Evolutionary conservation across 2,888 invertebrate species (phyloP).

Genomic region (Spodoptera exigua): DNA sequence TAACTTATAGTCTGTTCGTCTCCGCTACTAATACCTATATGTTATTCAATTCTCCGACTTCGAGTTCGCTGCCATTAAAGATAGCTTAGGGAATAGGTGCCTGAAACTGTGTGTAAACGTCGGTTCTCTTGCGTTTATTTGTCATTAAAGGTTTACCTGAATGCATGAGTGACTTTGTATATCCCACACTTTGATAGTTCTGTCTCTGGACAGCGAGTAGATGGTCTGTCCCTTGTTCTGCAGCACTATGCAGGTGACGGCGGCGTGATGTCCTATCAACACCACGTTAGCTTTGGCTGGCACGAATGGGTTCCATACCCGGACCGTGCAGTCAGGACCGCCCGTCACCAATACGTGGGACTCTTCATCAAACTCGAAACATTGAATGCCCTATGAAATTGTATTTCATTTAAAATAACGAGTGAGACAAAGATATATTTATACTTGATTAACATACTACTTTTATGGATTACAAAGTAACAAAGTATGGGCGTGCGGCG

Average conservation of each 20-base stretch:
- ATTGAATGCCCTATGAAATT: conserved; percentile 88
- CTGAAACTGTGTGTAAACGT: too few species aligned
- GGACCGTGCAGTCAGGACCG: conserved; percentile 92
- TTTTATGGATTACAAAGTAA: too few species aligned
- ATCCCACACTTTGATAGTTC: conserved; percentile 94
- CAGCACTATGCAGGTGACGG: conserved; percentile 91
- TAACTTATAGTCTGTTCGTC: too few species aligned
- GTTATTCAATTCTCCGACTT: too few species aligned
- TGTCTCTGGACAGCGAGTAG: conserved; percentile 93
- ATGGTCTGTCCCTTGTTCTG: conserved; percentile 91
- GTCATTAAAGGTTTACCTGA: conserved; percentile 81
- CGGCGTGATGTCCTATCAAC: conserved; percentile 92
- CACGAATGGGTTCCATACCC: conserved; percentile 95
- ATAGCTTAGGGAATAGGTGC: too few species aligned
- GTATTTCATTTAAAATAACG: neutral
- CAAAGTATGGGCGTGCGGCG: too few species aligned
- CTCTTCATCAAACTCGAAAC: conserved; percentile 90
- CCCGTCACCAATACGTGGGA: conserved; percentile 91
- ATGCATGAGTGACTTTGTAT: conserved; percentile 91
- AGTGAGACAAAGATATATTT: neutral
- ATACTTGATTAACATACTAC: too few species aligned
- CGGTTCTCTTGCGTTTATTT: too few species aligned
- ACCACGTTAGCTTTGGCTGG: conserved; percentile 90
- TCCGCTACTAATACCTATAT: too few species aligned
- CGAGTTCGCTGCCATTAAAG: too few species aligned